phyloP scores from a whole-genome alignment of 2,797 vertebrate species.

The Cryptoblepharus egeriae region DNA sequence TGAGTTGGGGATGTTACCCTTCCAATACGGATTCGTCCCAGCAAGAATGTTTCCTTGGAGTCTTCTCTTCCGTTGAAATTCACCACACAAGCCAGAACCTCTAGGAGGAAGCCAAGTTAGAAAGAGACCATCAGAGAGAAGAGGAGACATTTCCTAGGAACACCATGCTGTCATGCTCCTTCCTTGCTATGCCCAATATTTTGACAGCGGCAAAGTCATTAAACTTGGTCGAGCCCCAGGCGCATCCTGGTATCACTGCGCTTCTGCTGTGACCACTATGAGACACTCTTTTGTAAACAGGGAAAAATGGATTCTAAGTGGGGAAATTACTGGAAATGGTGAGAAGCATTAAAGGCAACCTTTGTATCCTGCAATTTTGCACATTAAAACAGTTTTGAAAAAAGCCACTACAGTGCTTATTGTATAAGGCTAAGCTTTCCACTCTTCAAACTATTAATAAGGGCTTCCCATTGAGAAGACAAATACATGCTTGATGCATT shows the following conservation, averaged over 20 bases:
- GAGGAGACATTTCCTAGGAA: slow-evolving; percentile 34
- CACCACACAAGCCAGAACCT: slow-evolving; percentile 22
- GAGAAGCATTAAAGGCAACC: slow-evolving; percentile 79
- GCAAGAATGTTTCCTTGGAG: slow-evolving; percentile 12
- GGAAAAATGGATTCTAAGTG: slow-evolving; percentile 69
- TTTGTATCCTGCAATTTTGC: slow-evolving; percentile 83
- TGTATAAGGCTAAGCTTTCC: slow-evolving; percentile 81
- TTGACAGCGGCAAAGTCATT: slow-evolving; percentile 68
- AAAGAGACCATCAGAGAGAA: slow-evolving; percentile 24
- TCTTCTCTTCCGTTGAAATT: slow-evolving; percentile 37
- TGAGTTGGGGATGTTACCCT: accelerated
- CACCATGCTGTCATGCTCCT: slow-evolving; percentile 44
- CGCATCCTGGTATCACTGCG: slow-evolving; percentile 59
- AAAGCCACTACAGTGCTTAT: slow-evolving; percentile 70
- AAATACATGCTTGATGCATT: slow-evolving; percentile 85
- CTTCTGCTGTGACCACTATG: slow-evolving; percentile 66
- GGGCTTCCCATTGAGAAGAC: slow-evolving; percentile 84
- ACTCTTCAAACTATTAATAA: slow-evolving; percentile 86
- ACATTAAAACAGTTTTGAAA: slow-evolving; percentile 79
- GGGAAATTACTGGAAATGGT: slow-evolving; percentile 78
- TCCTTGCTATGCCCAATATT: slow-evolving; percentile 68
- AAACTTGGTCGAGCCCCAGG: slow-evolving; percentile 61
- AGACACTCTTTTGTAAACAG: slow-evolving; percentile 71
- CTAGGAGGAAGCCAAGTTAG: slow-evolving; percentile 22
- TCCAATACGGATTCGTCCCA: slow-evolving; percentile 8